phyloP scores from a whole-genome alignment of 2,888 invertebrate genomes.

The Coronaproctus castanopsis region DNA sequence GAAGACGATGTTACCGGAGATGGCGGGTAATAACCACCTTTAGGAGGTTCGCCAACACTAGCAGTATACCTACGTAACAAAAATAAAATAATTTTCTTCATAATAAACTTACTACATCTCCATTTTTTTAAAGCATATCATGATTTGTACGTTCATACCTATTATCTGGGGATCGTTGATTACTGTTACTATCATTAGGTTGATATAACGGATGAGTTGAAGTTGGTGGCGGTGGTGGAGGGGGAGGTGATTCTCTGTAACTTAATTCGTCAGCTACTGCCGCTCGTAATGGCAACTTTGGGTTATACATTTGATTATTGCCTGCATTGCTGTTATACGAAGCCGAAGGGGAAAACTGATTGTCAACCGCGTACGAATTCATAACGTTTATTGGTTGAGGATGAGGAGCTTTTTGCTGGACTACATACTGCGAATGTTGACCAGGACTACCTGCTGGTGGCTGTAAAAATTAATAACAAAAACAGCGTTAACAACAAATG shows the following conservation, averaged over 20 bases:
- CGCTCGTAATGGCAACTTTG: slow-evolving; percentile 14
- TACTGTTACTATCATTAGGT: slow-evolving; percentile 15
- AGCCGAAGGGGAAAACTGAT: neutral
- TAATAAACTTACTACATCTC: neutral
- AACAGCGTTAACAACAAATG: too few relatives aligned
- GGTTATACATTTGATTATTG: neutral
- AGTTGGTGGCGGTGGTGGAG: slow-evolving; percentile 47
- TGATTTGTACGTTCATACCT: too few relatives aligned
- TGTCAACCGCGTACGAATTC: neutral
- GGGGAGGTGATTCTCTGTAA: slow-evolving; percentile 25
- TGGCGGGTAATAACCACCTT: slow-evolving; percentile 45
- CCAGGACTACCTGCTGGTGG: neutral
- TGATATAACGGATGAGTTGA: slow-evolving; percentile 46
- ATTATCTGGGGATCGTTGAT: slow-evolving; percentile 11
- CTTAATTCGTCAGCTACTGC: slow-evolving; percentile 17
- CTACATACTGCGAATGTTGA: neutral
- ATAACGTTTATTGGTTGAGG: slow-evolving; percentile 24
- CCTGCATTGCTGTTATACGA: neutral
- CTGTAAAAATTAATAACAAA: neutral
- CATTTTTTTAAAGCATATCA: neutral
- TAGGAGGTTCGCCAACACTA: slow-evolving; percentile 31
- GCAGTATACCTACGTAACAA: slow-evolving; percentile 36
- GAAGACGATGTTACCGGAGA: slow-evolving; percentile 27
- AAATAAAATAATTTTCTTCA: neutral
- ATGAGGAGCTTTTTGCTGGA: slow-evolving; percentile 26